Evolutionary conservation across 2,113 vertebrate genomes (phyloP).

Genomic region (Burhinus oedicnemus): DNA sequence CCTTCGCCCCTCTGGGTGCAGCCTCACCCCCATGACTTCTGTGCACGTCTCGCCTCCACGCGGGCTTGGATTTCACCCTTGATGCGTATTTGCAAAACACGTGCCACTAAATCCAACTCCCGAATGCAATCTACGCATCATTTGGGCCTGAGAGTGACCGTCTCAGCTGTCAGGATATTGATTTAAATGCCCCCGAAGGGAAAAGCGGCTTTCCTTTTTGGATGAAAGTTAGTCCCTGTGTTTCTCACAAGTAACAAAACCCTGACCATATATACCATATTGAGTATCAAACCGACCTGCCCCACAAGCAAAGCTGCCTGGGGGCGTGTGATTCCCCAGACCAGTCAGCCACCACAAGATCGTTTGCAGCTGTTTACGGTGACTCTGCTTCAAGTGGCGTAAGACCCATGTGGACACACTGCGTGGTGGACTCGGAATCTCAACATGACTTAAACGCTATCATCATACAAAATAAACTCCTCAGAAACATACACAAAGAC

Average conservation of each 20-base stretch:
- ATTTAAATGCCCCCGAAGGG: neutral
- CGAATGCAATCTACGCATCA: neutral
- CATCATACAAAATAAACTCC: neutral
- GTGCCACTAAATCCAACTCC: neutral
- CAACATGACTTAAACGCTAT: neutral
- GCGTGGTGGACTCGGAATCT: neutral
- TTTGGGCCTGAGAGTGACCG: neutral
- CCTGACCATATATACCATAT: neutral
- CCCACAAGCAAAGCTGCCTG: neutral
- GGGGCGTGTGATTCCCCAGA: neutral
- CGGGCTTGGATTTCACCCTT: neutral
- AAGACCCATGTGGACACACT: neutral
- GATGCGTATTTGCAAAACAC: neutral
- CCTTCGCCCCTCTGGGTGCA: neutral
- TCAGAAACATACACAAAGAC: constrained; percentile 26
- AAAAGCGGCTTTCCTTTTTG: neutral
- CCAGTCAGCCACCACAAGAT: neutral
- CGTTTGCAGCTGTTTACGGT: neutral
- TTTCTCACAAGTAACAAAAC: neutral
- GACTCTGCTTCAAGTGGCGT: neutral
- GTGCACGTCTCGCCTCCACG: neutral
- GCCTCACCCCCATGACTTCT: neutral
- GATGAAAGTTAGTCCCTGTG: neutral
- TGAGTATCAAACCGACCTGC: neutral
- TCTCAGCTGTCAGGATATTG: neutral